Base-by-base conservation (phyloP, 2,113 vertebrate genomes). In the Mastomys natalensis region DNA sequence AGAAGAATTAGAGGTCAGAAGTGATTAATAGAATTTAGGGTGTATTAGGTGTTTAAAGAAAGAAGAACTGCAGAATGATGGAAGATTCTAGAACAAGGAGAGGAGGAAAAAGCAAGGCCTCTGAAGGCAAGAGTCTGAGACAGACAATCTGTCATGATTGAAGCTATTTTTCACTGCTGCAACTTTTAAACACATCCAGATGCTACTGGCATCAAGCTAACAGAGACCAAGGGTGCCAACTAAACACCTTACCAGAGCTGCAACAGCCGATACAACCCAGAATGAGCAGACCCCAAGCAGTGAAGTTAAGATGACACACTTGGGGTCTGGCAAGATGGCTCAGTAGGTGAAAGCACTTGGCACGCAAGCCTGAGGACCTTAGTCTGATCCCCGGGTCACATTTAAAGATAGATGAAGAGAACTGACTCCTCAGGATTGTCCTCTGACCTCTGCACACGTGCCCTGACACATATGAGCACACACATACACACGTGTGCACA, bases 1-100 rank as follows among this genome's bases (percentile, higher is more conserved):
- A 19, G 40, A 26, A 64, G 15, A 31, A 45, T 12, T 31, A 43
- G 58, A 85, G 82, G 82, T 19, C 15, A 31, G 51, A 51, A 51
- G 64, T 37, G 45, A 58, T 51, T 16, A 68, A 70, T 9, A 7
- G 85, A 45, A 9, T 70, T 24, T 48, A 51, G 21, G 34, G 34
- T 53, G 1, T 40, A 55, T 37, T 40, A 31, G 40, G n/a, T 31
- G 8, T 80, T 29, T 22, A 15, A 3, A 62, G 90, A 81, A 45
- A 66, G 12, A 43, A 15, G 70, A 48, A 43, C 40, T 70, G 11
- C 0, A 0, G 29, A 37, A 51, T 1, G 1, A 21, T 34, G 1
- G 34, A 85, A 24, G 48, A 21, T 76, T 34, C 45, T 17, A 16
- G 40, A 55, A 60, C 34, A n/a, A 90, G 51, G 81, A 43, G 31